These are phyloP conservation scores for Tromatobia lineatoria DNA, from an alignment of 2,888 invertebrate genomes.

Conservation along the genomic window DNA sequence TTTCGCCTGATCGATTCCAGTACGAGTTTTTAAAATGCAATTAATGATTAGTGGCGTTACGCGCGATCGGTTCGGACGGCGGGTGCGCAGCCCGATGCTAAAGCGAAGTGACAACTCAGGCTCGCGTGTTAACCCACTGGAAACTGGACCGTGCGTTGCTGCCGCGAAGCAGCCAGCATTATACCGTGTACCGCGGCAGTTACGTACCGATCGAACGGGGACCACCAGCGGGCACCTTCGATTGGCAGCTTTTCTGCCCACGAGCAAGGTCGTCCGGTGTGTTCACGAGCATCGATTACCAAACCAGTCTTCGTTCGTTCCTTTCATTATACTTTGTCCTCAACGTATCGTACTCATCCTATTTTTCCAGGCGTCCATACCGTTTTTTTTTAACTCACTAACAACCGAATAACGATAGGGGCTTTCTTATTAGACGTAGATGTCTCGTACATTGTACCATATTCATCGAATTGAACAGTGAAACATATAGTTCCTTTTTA, in stretches of 20 bases:
- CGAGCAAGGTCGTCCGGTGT: conserved; percentile 67
- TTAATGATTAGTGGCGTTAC: conserved; percentile 78
- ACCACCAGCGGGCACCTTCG: conserved; percentile 52
- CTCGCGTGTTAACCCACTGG: conserved; percentile 79
- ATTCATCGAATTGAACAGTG: background rate
- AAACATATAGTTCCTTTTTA: background rate
- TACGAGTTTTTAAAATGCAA: conserved; percentile 67
- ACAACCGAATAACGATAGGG: conserved; percentile 29
- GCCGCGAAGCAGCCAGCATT: conserved; percentile 6
- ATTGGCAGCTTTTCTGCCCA: conserved; percentile 63
- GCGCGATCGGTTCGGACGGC: conserved; percentile 76
- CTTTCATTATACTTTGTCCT: conserved; percentile 58
- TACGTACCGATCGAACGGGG: conserved; percentile 57
- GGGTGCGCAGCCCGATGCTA: conserved; percentile 70
- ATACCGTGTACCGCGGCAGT: conserved; percentile 15
- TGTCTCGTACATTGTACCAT: background rate
- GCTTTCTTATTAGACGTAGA: background rate
- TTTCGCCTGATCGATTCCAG: conserved; percentile 40
- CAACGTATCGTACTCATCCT: conserved; percentile 38
- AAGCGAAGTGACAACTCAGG: conserved; percentile 78
- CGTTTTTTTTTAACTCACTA: background rate
- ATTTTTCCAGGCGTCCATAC: conserved; percentile 7
- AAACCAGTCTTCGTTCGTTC: conserved; percentile 63
- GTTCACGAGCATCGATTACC: conserved; percentile 66
- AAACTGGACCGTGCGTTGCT: conserved; percentile 74